Evolutionary conservation across 2,888 invertebrate genomes (phyloP), one percentile per base, ranked within the genome.

Genomic region (Protonemura montana): DNA sequence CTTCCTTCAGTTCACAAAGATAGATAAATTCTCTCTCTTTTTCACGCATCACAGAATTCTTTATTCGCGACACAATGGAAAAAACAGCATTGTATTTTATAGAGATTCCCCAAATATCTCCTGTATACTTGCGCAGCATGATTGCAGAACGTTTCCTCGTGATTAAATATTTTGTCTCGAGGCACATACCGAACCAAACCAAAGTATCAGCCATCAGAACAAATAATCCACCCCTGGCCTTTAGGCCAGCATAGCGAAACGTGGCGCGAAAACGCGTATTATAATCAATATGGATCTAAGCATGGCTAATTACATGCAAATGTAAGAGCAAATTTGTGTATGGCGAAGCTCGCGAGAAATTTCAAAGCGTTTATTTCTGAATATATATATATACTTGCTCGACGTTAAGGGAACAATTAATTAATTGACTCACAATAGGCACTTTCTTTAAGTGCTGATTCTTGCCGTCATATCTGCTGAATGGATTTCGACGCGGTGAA

Each of bases 341-440:
- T 21, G 13, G 59, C 59, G 21, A 59, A 13, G 59, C 59, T 10
- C 59, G n/a, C n/a, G 59, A 59, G 59, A 21, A 16, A 59, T 10
- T 21, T 59, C 59, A 59, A 13, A 21, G 59, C 59, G 13, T 59
- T 59, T 59, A 59, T 21, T 21, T 59, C 13, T 3, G 21, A 21
- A 59, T 59, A 59, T 59, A 59, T 59, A 59, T 59, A 21, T 59
- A 21, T 16, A 59, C 21, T 2, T 59, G 59, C 59, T 21, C 59
- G 21, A 21, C 59, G 59, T 59, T 59, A 10, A 59, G 59, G 59
- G 59, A 59, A 59, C 59, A 59, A 59, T 59, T 59, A 59, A 59
- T 59, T 59, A 59, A 59, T 59, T 59, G 59, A 59, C 59, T 59
- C 59, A 59, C 59, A 59, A 59, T 59, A 59, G 59, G 59, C 59